Evolutionary conservation across 2,888 invertebrate genomes (phyloP), one percentile per base, ranked within the genome.

Genomic region (Drosophila koepferae): DNA sequence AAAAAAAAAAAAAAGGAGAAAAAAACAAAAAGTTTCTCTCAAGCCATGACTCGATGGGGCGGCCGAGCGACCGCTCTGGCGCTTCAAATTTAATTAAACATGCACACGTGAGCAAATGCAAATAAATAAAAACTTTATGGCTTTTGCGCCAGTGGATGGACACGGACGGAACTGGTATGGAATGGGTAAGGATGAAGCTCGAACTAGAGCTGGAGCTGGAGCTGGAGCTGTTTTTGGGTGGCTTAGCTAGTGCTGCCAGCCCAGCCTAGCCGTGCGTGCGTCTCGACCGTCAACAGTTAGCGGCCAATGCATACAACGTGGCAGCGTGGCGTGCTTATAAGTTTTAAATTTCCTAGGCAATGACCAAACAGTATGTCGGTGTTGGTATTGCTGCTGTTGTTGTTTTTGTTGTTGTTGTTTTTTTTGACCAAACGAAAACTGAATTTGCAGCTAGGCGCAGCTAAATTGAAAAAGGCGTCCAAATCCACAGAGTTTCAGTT

Each of bases 41-140:
- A 80, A 80, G 77, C 77, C 80, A 68, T 68, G 59, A 59, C 66
- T 77, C 72, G 59, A 20, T 77, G 77, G 67, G 63, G 63, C 73
- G 74, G 74, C 63, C 54, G 66, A 49, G 46, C 63, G 41, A 65
- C 83, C 77, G 83, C 79, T 79, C 79, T 73, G 81, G 77, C 80
- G 86, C 88, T 86, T 86, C 81, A 86, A 86, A 91, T 90, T 90
- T 91, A 91, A 90, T 90, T 90, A 90, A 91, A 90, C 91, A 87
- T 89, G 89, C 89, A 89, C 89, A 91, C 90, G 86, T 89, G 91
- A 88, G 85, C 85, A 86, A 86, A 90, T 84, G 82, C 80, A 90
- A 89, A 90, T 90, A 88, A 90, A 89, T 90, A 89, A 90, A 89
- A 89, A 86, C 86, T 89, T 86, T 87, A 86, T 86, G 90, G 83